Conservation (phyloP, 2,888 invertebrate genomes). For the Galerucella pusilla region DNA sequence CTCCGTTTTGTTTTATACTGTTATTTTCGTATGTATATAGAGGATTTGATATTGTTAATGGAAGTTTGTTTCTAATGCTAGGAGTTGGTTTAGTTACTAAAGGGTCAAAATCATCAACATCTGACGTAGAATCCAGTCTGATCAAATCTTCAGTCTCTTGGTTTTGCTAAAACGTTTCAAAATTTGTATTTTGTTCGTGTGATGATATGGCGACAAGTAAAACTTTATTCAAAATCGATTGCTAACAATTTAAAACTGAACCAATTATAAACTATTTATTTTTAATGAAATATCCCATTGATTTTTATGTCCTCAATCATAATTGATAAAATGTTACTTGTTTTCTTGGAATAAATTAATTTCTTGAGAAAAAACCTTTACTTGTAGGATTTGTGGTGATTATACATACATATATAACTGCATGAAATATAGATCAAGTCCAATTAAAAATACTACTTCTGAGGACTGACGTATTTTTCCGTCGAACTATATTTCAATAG, state of each 20-base stretch:
- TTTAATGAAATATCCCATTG: too few relatives aligned
- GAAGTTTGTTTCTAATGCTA: slow-evolving; percentile 60
- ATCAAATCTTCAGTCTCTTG: slow-evolving; percentile 72
- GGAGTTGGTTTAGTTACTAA: slow-evolving; percentile 64
- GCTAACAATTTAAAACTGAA: not conserved
- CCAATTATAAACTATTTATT: not conserved
- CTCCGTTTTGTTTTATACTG: slow-evolving; percentile 63
- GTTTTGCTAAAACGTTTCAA: slow-evolving; percentile 55
- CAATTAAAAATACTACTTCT: too few relatives aligned
- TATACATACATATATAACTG: too few relatives aligned
- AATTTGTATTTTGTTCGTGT: not conserved
- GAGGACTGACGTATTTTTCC: too few relatives aligned
- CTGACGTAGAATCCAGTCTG: slow-evolving; percentile 73
- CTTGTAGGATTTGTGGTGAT: too few relatives aligned
- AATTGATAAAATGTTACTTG: too few relatives aligned
- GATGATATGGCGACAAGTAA: not conserved
- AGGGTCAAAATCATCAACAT: slow-evolving; percentile 77
- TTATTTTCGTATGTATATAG: slow-evolving; percentile 65
- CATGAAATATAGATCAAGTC: too few relatives aligned
- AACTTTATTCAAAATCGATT: not conserved
- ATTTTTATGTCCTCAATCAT: too few relatives aligned
- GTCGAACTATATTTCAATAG: too few relatives aligned
- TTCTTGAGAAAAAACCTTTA: too few relatives aligned
- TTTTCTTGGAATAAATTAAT: too few relatives aligned
- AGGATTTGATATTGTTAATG: slow-evolving; percentile 67